phyloP scores from a whole-genome alignment of 2,888 invertebrate species.

The Melinaea menophilus region DNA sequence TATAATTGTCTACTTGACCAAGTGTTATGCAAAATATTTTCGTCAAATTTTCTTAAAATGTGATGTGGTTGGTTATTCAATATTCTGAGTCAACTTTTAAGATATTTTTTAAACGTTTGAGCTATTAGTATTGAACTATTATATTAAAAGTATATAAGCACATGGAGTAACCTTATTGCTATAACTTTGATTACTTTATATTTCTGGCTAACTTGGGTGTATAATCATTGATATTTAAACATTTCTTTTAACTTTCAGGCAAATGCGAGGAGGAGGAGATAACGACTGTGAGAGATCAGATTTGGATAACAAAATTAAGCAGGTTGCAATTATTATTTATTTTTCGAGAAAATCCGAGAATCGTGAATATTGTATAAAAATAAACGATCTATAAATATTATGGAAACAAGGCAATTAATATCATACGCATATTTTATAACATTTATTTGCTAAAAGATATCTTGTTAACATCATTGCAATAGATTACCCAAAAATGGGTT shows the following conservation, averaged over 20 bases:
- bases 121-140: neutral
- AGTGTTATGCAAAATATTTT: too few relatives aligned
- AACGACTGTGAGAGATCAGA: constrained; percentile 18
- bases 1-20: too few relatives aligned
- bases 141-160: neutral
- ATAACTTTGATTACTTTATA: neutral
- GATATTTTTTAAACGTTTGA: neutral
- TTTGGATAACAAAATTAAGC: constrained; percentile 20
- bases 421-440: neutral
- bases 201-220: neutral
- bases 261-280: constrained; percentile 24
- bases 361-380: neutral
- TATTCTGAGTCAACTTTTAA: neutral
- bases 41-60: neutral
- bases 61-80: neutral
- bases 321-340: constrained; percentile 4
- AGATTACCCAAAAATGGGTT: neutral
- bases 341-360: neutral
- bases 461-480: constrained; percentile 3
- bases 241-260: constrained; percentile 23
- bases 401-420: neutral
- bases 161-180: too few relatives aligned
- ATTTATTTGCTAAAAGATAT: neutral
- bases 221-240: constrained; percentile 14
- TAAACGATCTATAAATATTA: neutral